Evolutionary conservation across 1,140 invertebrate genomes (phyloP).

Genomic region (Tetramorium parvispinum): DNA sequence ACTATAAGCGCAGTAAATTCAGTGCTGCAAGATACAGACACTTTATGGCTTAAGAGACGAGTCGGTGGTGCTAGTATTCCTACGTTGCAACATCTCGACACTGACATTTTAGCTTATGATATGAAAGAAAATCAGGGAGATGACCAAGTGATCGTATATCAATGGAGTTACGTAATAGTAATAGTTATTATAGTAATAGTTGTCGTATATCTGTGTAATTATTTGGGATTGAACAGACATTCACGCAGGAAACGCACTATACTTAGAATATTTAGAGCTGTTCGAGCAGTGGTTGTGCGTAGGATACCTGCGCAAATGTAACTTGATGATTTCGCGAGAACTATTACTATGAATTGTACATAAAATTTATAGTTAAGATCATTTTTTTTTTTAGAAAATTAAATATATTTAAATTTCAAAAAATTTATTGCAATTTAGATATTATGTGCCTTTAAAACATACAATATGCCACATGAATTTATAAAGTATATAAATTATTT

Average conservation of each 20-base stretch:
- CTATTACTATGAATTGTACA: conserved; percentile 25
- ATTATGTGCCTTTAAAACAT: conserved; percentile 65
- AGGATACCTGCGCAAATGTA: conserved; percentile 82
- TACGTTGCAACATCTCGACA: conserved; percentile 48
- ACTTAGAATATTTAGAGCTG: conserved; percentile 81
- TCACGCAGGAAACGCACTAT: conserved; percentile 81
- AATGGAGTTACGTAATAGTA: conserved; percentile 77
- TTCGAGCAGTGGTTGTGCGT: conserved; percentile 82
- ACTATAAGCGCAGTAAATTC: conserved; percentile 82
- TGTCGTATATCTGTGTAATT: conserved; percentile 78
- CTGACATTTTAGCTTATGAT: conserved; percentile 63
- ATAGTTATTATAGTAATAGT: conserved; percentile 74
- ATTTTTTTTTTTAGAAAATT: conserved; percentile 19
- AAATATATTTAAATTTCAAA: background rate
- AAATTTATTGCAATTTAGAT: conserved; percentile 12
- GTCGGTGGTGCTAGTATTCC: conserved; percentile 68
- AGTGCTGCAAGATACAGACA: conserved; percentile 74
- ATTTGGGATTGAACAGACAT: conserved; percentile 76
- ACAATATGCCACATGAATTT: conserved; percentile 48
- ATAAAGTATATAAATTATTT: conserved; percentile 65
- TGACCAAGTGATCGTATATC: conserved; percentile 55
- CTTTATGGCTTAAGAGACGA: conserved; percentile 76
- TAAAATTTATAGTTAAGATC: background rate
- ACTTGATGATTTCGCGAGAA: conserved; percentile 12
- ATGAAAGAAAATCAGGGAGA: conserved; percentile 54